phyloP scores from a whole-genome alignment of 2,888 invertebrate species.

The Bhutanitis thaidina region DNA sequence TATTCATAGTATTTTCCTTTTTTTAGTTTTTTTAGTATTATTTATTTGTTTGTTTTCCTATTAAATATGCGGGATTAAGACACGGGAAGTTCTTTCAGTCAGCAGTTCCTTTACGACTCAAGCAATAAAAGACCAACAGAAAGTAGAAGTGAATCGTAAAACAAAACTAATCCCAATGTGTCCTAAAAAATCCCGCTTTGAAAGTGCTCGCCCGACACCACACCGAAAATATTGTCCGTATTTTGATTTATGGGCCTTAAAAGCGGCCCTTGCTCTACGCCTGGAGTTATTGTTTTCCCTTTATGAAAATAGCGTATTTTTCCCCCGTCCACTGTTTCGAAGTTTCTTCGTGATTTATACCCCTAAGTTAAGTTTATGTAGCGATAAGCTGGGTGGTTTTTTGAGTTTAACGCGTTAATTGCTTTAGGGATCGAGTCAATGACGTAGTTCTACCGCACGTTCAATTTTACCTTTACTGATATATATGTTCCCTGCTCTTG shows the following conservation, averaged over 20 bases:
- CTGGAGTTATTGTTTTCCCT: slow-evolving; percentile 72
- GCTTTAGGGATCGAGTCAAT: slow-evolving; percentile 22
- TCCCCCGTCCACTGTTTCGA: slow-evolving; percentile 52
- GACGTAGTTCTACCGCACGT: slow-evolving; percentile 6
- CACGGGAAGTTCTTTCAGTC: slow-evolving; percentile 29
- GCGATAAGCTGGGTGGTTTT: slow-evolving; percentile 48
- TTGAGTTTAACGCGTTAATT: slow-evolving; percentile 31
- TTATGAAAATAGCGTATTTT: slow-evolving; percentile 71
- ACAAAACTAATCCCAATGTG: slow-evolving; percentile 69
- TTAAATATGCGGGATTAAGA: slow-evolving; percentile 5
- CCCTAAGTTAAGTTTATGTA: slow-evolving; percentile 53
- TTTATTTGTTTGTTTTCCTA: too few species aligned
- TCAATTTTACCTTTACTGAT: not conserved
- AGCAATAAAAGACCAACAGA: slow-evolving; percentile 58
- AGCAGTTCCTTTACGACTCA: slow-evolving; percentile 45
- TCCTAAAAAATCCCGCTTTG: slow-evolving; percentile 57
- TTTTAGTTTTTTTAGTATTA: too few species aligned
- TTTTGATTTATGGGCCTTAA: slow-evolving; percentile 76
- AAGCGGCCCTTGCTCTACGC: slow-evolving; percentile 66
- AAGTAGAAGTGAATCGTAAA: slow-evolving; percentile 68
- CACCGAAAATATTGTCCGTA: slow-evolving; percentile 66
- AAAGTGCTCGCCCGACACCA: slow-evolving; percentile 58
- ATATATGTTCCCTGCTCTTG: too few species aligned
- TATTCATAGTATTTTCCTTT: not conserved
- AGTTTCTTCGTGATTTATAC: slow-evolving; percentile 43